Conservation (phyloP, 2,888 invertebrate species). For the Microctonus hyperodae region DNA sequence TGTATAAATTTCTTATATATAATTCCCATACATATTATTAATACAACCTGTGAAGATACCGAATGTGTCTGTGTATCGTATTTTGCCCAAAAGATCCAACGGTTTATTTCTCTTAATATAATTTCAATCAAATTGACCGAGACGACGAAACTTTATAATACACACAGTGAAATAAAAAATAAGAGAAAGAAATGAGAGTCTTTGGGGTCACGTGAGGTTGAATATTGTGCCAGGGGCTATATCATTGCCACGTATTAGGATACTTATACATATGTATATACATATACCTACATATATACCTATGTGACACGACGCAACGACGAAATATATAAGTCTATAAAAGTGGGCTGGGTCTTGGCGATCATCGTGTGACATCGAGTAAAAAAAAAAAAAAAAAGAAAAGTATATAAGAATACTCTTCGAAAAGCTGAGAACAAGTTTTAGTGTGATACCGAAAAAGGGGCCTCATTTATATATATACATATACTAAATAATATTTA, state of each 20-base stretch:
- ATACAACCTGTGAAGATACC: neutral
- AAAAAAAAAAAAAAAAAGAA: too few species aligned
- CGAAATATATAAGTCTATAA: constrained; percentile 39
- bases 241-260: constrained; percentile 50
- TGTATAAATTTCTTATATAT: neutral
- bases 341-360: constrained; percentile 45
- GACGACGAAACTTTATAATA: neutral
- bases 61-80: neutral
- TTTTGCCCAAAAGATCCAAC: constrained; percentile 13
- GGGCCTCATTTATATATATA: constrained; percentile 38
- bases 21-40: neutral
- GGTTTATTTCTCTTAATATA: constrained; percentile 19
- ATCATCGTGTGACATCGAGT: neutral
- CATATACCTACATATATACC: neutral
- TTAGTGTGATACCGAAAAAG: too few species aligned
- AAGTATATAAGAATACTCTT: too few species aligned
- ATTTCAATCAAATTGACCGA: neutral
- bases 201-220: constrained; percentile 29
- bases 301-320: neutral
- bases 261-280: constrained; percentile 10
- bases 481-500: neutral
- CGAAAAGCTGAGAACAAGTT: too few species aligned
- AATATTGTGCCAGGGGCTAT: constrained; percentile 17
- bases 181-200: constrained; percentile 5
- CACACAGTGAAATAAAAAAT: neutral